Percentiles rank a stretch among this genome's conserved stretches.
phyloP scores from a whole-genome alignment of 2,113 vertebrate species.

The Oreochromis aureus region DNA sequence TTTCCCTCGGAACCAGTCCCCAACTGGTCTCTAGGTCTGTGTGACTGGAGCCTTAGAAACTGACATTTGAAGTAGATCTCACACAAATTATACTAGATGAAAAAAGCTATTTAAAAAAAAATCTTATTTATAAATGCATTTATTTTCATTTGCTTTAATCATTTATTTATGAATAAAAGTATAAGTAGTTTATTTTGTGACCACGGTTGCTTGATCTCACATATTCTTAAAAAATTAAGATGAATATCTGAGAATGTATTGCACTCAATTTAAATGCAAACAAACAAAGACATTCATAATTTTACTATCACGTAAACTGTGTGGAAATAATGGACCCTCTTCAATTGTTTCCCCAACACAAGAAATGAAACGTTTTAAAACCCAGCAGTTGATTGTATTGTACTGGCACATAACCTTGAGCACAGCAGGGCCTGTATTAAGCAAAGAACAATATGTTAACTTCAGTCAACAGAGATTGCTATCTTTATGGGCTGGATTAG shows the following conservation, averaged over 20 bases:
- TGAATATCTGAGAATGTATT: neutral
- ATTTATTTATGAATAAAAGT: neutral
- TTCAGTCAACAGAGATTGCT: constrained; percentile 33
- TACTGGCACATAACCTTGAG: constrained; percentile 8
- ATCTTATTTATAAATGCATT: neutral
- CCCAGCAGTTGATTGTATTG: neutral
- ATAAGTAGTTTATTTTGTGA: neutral
- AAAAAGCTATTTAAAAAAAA: fast-evolving
- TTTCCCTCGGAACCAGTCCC: fast-evolving
- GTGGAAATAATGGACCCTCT: fast-evolving
- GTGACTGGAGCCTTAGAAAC: neutral
- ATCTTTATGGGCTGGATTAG: constrained; percentile 17
- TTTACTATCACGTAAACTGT: neutral
- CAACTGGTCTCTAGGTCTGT: neutral
- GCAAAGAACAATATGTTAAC: constrained; percentile 3
- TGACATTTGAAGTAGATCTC: neutral
- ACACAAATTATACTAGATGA: neutral
- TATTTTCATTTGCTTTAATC: neutral
- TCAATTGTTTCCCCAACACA: neutral
- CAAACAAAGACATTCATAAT: neutral
- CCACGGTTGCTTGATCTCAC: neutral
- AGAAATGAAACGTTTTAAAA: neutral
- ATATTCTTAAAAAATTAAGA: neutral
- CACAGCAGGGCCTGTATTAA: neutral
- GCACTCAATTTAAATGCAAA: fast-evolving